Base-by-base conservation (phyloP, 2,113 vertebrate genomes). In the Callipepla californica region DNA sequence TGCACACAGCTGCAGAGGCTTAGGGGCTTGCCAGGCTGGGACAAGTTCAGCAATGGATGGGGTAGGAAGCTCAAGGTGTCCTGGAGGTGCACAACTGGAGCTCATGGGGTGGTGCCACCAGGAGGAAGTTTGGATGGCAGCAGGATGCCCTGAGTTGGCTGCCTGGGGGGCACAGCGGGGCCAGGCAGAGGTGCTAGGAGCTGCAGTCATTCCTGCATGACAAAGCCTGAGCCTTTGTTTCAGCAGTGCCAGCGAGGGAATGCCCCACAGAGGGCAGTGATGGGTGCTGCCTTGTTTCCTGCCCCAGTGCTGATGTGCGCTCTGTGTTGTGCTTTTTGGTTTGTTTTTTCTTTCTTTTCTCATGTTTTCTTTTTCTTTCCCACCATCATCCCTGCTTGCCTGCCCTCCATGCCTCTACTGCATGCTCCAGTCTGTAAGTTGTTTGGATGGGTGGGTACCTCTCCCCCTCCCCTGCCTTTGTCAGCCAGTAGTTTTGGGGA, bases 371-470 rank as follows among this genome's bases (percentile, higher is more conserved):
- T 97, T 97, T 97, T 98, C 94, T 97, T 94, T 92, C 79, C 57
- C 84, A 89, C 89, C 90, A 88, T 89, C 85, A 94, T 94, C 97
- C 98, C 90, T 96, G 97, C 96, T 97, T 53, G 96, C 97, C 96
- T 96, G 90, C 67, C 95, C 86, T 95, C 91, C 95, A 93, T 95
- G 89, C 92, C 93, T 94, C 69, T 96, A 97, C 98, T 97, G 98
- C 98, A 97, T 98, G 97, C 87, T 22, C 92, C 98, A 99, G 99
- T 99, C 98, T 99, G 99, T 99, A 99, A 99, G 99, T 98, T 96
- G 97, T 89, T 95, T 83, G 81, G 70, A 42, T 0, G 74, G 65
- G 93, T 89, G 79, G 72, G 86, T 0, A 0, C 72, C 80, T 81
- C 66, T 40, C 28, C 22, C 51, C 81, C 92, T 90, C 38, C 66